phyloP scores from a whole-genome alignment of 2,888 invertebrate genomes.

The Zonitis immaculata region DNA sequence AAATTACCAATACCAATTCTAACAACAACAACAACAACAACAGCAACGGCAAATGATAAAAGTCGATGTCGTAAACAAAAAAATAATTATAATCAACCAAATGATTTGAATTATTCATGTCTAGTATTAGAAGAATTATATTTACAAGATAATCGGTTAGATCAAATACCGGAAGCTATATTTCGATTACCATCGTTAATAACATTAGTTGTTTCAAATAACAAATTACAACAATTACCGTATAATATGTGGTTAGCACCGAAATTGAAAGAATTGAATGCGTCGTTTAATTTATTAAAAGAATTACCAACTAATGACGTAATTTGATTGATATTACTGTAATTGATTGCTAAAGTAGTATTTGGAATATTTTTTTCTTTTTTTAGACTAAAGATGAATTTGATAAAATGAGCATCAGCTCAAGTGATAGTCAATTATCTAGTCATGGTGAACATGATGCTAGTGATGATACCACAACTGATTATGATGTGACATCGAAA shows the following conservation, averaged over 20 bases:
- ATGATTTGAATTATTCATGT: constrained; percentile 56
- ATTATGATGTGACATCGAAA: constrained; percentile 39
- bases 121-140: constrained; percentile 86
- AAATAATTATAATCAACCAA: constrained; percentile 34
- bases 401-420: constrained; percentile 46
- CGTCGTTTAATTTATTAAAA: constrained; percentile 79
- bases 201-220: constrained; percentile 89
- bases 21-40: constrained; percentile 29
- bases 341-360: no score
- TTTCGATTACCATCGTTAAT: constrained; percentile 75
- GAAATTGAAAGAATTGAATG: constrained; percentile 80
- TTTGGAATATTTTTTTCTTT: no score
- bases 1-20: constrained; percentile 57
- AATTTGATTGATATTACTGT: no score
- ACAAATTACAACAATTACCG: constrained; percentile 80
- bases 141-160: constrained; percentile 86
- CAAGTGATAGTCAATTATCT: constrained; percentile 48
- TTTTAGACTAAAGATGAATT: constrained; percentile 44
- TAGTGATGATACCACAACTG: constrained; percentile 39
- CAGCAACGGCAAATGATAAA: no score
- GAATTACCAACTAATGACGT: constrained; percentile 62
- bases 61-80: no score
- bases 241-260: constrained; percentile 82
- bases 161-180: constrained; percentile 72
- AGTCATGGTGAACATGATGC: constrained; percentile 41